These are phyloP conservation scores for Thymelicus lineola DNA, from an alignment of 2,888 invertebrate genomes.

Conservation along the genomic window DNA sequence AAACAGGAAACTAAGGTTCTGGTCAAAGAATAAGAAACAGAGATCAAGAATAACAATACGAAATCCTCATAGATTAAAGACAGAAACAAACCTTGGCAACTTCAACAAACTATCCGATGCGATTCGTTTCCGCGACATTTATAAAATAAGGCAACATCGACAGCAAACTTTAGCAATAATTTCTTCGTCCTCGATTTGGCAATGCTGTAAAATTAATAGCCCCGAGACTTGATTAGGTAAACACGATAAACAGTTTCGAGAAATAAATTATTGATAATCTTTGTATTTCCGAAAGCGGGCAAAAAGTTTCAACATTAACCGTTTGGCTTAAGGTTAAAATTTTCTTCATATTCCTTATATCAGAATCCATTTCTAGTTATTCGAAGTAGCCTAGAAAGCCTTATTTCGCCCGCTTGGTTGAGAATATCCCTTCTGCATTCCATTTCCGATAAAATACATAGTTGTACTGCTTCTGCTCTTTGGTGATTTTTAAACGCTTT, in stretches of 20 bases:
- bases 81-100: neutral
- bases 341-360: neutral
- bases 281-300: neutral
- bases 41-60: too few species aligned
- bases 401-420: too few species aligned
- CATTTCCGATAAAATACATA: too few species aligned
- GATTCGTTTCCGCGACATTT: conserved; percentile 4
- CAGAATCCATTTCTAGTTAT: too few species aligned
- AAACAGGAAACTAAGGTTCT: too few species aligned
- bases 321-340: neutral
- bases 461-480: neutral
- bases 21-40: too few species aligned
- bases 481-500: too few species aligned
- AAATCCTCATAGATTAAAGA: neutral
- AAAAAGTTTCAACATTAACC: neutral
- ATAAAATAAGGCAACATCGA: conserved; percentile 34
- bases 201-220: conserved; percentile 29
- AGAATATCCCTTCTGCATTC: too few species aligned
- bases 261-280: conserved; percentile 8
- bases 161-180: conserved; percentile 35
- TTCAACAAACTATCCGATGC: neutral
- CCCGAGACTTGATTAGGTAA: conserved; percentile 24
- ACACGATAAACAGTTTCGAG: conserved; percentile 10
- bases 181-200: conserved; percentile 28
- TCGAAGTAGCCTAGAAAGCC: too few species aligned